Evolutionary conservation across 2,113 vertebrate species (phyloP).

Genomic region (Cavia porcellus): DNA sequence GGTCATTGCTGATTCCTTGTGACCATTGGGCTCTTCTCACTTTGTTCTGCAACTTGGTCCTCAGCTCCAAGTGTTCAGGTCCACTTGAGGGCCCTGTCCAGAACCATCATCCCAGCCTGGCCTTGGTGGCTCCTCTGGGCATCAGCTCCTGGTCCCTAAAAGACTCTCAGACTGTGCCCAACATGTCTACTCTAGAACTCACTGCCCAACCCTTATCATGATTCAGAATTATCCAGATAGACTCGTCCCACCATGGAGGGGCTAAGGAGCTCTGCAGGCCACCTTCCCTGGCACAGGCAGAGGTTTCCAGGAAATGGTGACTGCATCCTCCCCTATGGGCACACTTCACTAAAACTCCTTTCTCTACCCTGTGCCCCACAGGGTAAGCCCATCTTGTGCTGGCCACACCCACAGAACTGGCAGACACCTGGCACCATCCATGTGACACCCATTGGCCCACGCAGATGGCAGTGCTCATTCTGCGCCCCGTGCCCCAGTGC

Average conservation of each 20-base stretch:
- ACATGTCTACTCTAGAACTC: neutral
- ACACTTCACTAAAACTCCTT: neutral
- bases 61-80: neutral
- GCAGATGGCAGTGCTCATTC: neutral
- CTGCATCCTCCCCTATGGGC: neutral
- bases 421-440: too few species aligned
- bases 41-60: neutral
- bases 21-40: neutral
- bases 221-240: neutral
- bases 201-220: neutral
- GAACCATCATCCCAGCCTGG: neutral
- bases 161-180: neutral
- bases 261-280: neutral
- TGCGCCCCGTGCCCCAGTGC: neutral
- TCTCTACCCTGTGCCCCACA: neutral
- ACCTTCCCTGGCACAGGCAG: neutral
- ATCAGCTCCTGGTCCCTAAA: neutral
- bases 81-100: neutral
- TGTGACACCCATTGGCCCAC: neutral
- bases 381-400: neutral
- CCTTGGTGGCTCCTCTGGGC: neutral
- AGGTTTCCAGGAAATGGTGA: neutral
- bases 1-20: neutral
- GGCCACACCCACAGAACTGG: neutral
- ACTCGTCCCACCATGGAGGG: neutral